Conservation (phyloP, 2,797 vertebrate genomes). For the Enteromius argenteus region DNA sequence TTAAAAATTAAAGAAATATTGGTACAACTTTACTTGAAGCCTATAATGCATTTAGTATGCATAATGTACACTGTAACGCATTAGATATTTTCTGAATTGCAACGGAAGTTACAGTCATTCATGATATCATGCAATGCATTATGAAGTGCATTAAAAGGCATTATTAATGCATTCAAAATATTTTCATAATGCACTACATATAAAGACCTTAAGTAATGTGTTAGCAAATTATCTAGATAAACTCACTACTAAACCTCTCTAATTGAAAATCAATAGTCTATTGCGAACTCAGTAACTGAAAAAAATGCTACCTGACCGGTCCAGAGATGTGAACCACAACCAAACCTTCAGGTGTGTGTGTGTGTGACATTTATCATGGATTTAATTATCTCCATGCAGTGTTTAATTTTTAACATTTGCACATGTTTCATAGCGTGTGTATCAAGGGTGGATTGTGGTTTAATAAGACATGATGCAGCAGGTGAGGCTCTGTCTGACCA, state of each 20-base stretch:
- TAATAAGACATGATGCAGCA: not conserved
- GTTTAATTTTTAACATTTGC: constrained; percentile 4
- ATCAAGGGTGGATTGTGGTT: not conserved
- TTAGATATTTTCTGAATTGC: not conserved
- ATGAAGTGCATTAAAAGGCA: not conserved
- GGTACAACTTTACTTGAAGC: not conserved
- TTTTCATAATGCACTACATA: too few relatives aligned
- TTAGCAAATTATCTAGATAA: not conserved
- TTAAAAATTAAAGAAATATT: not conserved
- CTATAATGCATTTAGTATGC: not conserved
- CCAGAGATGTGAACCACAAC: not conserved
- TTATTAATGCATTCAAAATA: not conserved
- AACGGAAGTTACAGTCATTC: not conserved
- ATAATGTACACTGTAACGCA: not conserved
- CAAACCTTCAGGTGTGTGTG: not conserved
- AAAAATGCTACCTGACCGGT: constrained; percentile 11
- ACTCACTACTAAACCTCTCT: not conserved
- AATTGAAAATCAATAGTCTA: not conserved
- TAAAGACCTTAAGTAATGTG: not conserved
- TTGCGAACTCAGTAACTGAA: not conserved
- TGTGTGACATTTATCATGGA: not conserved
- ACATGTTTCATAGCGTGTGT: not conserved
- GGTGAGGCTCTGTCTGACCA: constrained; percentile 13
- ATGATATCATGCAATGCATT: not conserved
- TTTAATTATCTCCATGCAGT: not conserved